phyloP scores from a whole-genome alignment of 1,140 invertebrate species.

The Tetramorium simillimum region DNA sequence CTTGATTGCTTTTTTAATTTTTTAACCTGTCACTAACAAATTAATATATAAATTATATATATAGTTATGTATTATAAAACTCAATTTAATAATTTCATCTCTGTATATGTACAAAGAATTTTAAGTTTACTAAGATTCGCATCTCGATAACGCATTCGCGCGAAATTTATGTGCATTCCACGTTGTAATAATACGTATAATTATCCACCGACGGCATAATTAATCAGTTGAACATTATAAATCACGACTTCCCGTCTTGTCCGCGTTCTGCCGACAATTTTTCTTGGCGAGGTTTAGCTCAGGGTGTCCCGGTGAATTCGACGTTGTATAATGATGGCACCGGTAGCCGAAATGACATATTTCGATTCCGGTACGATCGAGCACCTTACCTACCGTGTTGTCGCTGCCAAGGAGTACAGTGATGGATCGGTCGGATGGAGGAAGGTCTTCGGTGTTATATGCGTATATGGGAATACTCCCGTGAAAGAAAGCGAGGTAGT shows the following conservation, averaged over 20 bases:
- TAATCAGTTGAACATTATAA: constrained; percentile 38
- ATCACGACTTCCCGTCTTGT: constrained; percentile 37
- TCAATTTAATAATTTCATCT: neutral
- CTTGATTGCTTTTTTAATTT: neutral
- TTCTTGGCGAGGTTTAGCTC: neutral
- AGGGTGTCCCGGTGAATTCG: constrained; percentile 6
- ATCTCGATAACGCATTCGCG: neutral
- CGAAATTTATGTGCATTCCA: constrained; percentile 8
- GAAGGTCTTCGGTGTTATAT: constrained; percentile 32
- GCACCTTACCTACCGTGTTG: constrained; percentile 62
- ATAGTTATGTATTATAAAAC: neutral
- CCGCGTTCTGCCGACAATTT: constrained; percentile 12
- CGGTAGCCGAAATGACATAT: constrained; percentile 58
- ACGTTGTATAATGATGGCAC: constrained; percentile 47
- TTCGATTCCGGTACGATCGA: constrained; percentile 55
- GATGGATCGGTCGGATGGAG: constrained; percentile 71
- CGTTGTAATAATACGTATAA: constrained; percentile 14
- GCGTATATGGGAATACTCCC: constrained; percentile 25
- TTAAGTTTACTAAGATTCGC: neutral
- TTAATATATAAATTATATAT: neutral
- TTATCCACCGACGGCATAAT: constrained; percentile 4
- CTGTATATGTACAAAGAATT: neutral
- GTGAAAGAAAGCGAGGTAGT: constrained; percentile 11
- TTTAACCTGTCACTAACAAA: neutral
- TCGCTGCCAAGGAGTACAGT: constrained; percentile 70